A percentile compares a stretch with the other conserved stretches of the same genome.
Conservation (phyloP, 1,140 invertebrate genomes). For the Bathynomus jamesi region DNA sequence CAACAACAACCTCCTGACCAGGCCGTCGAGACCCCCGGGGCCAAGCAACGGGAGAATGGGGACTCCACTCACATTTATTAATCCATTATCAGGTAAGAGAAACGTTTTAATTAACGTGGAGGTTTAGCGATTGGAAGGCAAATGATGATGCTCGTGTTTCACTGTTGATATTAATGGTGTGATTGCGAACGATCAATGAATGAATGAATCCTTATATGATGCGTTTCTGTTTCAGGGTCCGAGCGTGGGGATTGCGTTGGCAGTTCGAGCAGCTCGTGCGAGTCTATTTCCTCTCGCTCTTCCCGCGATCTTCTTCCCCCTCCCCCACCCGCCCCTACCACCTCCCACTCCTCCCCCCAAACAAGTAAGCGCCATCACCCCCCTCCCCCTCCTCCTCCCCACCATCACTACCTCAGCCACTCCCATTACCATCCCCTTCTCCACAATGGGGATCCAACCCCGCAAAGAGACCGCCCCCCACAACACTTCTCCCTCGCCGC, state of each 20-base stretch:
- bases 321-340: conserved; percentile 20
- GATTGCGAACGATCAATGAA: too few species aligned
- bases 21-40: conserved; percentile 20
- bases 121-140: background rate
- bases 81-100: conserved; percentile 29
- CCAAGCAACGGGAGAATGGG: conserved; percentile 25
- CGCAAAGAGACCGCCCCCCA: background rate
- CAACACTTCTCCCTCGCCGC: background rate
- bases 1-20: background rate
- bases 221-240: background rate
- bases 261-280: conserved; percentile 36
- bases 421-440: conserved; percentile 5
- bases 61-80: conserved; percentile 26
- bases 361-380: conserved; percentile 28
- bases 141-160: too few species aligned
- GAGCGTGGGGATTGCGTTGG: conserved; percentile 31
- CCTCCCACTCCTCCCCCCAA: conserved; percentile 20
- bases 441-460: conserved; percentile 1
- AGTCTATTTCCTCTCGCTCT: conserved; percentile 37
- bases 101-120: background rate
- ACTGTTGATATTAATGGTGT: too few species aligned
- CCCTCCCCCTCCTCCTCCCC: conserved; percentile 9
- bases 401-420: conserved; percentile 2
- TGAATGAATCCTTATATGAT: too few species aligned
- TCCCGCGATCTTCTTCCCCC: conserved; percentile 27